Evolutionary conservation across 2,888 invertebrate genomes (phyloP).

Genomic region (Eristalis pertinax): DNA sequence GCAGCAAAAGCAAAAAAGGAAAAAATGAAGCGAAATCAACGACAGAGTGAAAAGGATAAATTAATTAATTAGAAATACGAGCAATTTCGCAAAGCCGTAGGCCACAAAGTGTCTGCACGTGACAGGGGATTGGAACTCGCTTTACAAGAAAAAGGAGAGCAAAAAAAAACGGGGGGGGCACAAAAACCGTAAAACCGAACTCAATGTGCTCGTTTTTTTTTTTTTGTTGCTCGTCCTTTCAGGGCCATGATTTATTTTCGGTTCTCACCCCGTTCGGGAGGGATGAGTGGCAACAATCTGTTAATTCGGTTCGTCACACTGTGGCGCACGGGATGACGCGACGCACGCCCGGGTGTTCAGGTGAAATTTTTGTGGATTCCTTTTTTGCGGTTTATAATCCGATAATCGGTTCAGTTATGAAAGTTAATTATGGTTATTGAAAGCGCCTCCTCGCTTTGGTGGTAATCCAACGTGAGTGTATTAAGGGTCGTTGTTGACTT

Average conservation of each 20-base stretch:
- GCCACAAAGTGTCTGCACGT: slow-evolving; percentile 26
- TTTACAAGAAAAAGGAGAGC: not conserved
- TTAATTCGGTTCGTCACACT: not conserved
- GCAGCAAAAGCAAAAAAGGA: not conserved
- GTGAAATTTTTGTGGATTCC: not conserved
- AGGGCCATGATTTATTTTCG: not conserved
- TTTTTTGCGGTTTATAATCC: not conserved
- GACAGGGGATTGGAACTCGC: slow-evolving; percentile 32
- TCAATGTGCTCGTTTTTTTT: not conserved
- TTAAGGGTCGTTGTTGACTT: not conserved
- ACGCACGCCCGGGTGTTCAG: not conserved
- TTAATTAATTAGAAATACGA: slow-evolving; percentile 39
- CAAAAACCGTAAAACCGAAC: not conserved
- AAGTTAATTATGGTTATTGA: slow-evolving; percentile 1
- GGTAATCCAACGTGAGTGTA: not conserved
- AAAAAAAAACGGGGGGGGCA: not conserved
- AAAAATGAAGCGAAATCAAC: not conserved
- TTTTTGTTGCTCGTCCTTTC: not conserved
- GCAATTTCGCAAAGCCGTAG: slow-evolving; percentile 9
- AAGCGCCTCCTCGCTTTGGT: not conserved
- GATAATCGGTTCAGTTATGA: not conserved
- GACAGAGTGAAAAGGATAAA: slow-evolving; percentile 3
- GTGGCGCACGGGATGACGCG: not conserved
- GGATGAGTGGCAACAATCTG: not conserved
- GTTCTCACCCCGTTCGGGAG: not conserved